phyloP scores from a whole-genome alignment of 2,888 invertebrate species.

The Trisateles emortualis region DNA sequence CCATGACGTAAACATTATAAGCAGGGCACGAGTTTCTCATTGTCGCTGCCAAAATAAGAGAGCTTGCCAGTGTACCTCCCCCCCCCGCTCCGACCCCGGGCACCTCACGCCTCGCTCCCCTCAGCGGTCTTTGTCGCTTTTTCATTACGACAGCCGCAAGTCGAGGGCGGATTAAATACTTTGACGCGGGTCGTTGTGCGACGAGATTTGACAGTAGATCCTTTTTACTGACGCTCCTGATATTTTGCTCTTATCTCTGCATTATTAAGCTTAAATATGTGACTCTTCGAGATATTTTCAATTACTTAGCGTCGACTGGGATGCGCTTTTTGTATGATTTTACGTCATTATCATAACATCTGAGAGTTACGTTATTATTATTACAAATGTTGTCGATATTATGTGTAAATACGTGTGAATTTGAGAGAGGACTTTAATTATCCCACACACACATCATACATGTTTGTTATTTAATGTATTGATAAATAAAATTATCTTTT shows the following conservation, averaged over 20 bases:
- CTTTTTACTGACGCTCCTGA: constrained; percentile 11
- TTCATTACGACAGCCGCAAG: constrained; percentile 53
- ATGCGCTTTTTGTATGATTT: not conserved
- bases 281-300: not conserved
- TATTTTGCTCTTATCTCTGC: constrained; percentile 17
- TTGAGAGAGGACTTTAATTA: too few species aligned
- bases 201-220: constrained; percentile 25
- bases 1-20: constrained; percentile 36
- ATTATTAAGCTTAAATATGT: constrained; percentile 14
- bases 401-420: too few species aligned
- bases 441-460: too few species aligned
- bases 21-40: constrained; percentile 33
- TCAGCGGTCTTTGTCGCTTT: constrained; percentile 47
- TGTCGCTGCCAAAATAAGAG: constrained; percentile 40
- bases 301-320: constrained; percentile 9
- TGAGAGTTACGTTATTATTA: not conserved
- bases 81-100: not conserved
- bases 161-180: constrained; percentile 55
- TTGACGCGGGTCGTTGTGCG: constrained; percentile 43
- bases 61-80: constrained; percentile 1
- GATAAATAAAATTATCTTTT: too few species aligned
- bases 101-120: constrained; percentile 13
- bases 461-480: too few species aligned
- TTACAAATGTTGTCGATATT: not conserved
- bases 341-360: not conserved